Percentiles rank a stretch among this genome's conserved stretches.
Evolutionary conservation across 2,113 vertebrate genomes (phyloP).

Genomic region (Dolichotis patagonum): DNA sequence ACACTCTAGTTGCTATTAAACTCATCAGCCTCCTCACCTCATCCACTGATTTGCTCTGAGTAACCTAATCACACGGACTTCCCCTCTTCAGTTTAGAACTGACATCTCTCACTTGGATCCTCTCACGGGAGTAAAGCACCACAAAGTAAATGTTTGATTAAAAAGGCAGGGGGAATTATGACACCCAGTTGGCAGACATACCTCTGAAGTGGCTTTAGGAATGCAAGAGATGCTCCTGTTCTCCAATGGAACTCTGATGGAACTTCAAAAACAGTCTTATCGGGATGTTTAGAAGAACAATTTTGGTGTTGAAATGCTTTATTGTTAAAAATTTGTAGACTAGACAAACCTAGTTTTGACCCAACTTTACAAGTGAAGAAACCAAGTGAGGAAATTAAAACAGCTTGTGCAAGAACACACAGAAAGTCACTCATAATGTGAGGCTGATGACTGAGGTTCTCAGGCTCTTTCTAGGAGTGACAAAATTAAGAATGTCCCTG

Average conservation of each 20-base stretch:
- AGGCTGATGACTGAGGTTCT: background rate
- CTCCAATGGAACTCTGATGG: background rate
- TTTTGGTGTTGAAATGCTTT: background rate
- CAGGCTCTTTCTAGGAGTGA: background rate
- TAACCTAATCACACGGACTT: background rate
- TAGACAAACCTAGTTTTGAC: background rate
- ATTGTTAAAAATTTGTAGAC: background rate
- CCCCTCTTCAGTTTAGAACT: background rate
- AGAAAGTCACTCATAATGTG: background rate
- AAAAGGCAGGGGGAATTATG: background rate
- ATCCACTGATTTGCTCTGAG: background rate
- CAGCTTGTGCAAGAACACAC: background rate
- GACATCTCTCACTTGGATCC: background rate
- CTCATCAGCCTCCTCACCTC: background rate
- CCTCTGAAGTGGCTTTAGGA: background rate
- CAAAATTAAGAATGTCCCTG: background rate
- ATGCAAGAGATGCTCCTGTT: background rate
- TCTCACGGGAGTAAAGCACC: background rate
- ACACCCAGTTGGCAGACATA: background rate
- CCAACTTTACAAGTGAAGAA: background rate
- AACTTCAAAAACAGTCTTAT: background rate
- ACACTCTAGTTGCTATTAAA: background rate
- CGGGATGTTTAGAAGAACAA: background rate
- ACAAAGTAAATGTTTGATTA: background rate
- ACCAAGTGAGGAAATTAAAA: background rate